These are phyloP conservation scores for Argentina silus DNA, from an alignment of 2,797 vertebrate species.

Conservation along the genomic window DNA sequence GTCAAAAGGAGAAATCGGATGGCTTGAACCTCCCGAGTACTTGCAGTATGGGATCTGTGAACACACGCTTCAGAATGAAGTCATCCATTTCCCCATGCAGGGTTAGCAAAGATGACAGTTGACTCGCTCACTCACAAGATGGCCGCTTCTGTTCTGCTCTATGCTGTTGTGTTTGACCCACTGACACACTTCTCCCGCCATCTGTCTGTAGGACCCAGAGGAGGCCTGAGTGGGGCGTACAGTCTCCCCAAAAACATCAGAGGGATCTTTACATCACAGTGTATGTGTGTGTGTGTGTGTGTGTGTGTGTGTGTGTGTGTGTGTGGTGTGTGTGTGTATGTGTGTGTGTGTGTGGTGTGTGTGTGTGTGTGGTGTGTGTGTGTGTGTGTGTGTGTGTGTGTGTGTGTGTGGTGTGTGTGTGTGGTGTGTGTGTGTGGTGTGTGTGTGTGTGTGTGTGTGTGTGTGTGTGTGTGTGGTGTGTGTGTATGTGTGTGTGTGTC, in stretches of 20 bases:
- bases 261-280: background rate
- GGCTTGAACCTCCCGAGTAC: background rate
- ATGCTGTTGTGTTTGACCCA: constrained; percentile 31
- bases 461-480: constrained; percentile 12
- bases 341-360: constrained; percentile 12
- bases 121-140: background rate
- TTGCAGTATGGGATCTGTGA: background rate
- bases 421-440: constrained; percentile 12
- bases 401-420: constrained; percentile 22
- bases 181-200: constrained; percentile 47
- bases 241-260: constrained; percentile 6
- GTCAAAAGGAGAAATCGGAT: background rate
- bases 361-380: constrained; percentile 10
- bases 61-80: background rate
- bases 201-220: constrained; percentile 27
- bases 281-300: constrained; percentile 10
- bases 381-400: constrained; percentile 13
- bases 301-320: constrained; percentile 16
- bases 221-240: constrained; percentile 13
- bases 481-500: constrained; percentile 21
- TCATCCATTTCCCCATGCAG: background rate
- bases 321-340: too few relatives aligned
- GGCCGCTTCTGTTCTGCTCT: background rate
- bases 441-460: constrained; percentile 20
- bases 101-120: constrained; percentile 19